These are phyloP conservation scores for Nymphalis io DNA, from an alignment of 1,140 invertebrate genomes.

Conservation along the genomic window DNA sequence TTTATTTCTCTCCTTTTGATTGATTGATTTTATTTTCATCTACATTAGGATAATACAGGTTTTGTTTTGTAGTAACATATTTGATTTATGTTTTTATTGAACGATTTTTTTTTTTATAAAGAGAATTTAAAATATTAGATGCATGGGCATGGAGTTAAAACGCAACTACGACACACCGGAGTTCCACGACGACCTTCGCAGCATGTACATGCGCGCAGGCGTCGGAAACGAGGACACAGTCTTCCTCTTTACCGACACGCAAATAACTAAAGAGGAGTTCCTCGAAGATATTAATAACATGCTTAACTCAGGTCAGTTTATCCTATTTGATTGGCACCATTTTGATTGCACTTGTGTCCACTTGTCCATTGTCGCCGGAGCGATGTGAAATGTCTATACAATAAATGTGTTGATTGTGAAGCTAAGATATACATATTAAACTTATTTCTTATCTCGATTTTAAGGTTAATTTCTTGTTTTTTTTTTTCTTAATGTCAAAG, in stretches of 20 bases:
- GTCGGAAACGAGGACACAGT: conserved; percentile 89
- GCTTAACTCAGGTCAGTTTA: conserved; percentile 87
- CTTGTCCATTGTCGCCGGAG: no score
- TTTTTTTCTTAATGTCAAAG: no score
- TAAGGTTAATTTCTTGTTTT: no score
- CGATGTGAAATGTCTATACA: neutral
- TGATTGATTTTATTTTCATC: no score
- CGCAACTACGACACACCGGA: conserved; percentile 90
- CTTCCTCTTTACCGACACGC: conserved; percentile 94
- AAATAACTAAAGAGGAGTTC: conserved; percentile 95
- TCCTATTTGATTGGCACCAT: neutral
- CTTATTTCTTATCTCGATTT: no score
- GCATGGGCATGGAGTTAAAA: conserved; percentile 92
- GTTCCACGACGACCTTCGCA: conserved; percentile 90
- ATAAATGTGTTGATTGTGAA: no score
- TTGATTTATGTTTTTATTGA: no score
- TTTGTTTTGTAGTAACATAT: no score
- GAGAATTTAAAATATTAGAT: conserved; percentile 80
- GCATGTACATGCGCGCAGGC: conserved; percentile 87
- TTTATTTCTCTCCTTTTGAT: no score
- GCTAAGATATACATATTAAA: no score
- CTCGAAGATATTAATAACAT: conserved; percentile 96
- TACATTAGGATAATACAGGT: no score
- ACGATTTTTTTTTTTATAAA: no score
- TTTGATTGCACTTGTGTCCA: neutral